phyloP scores from a whole-genome alignment of 1,140 invertebrate species.

The Sitobion miscanthi region DNA sequence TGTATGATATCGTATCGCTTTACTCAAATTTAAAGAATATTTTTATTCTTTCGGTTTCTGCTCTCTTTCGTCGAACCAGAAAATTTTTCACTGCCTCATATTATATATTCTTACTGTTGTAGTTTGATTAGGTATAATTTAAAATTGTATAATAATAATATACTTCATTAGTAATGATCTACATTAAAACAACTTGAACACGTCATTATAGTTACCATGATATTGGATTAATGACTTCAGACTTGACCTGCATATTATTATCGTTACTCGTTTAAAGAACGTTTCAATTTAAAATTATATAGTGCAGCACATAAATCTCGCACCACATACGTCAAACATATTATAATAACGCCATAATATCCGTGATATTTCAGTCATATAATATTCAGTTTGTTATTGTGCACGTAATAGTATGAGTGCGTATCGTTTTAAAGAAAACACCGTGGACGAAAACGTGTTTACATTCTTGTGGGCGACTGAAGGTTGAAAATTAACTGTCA shows the following conservation, averaged over 20 bases:
- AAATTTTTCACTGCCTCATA: too few species aligned
- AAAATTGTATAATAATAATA: not conserved
- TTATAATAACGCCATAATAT: not conserved
- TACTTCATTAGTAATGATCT: not conserved
- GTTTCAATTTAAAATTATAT: not conserved
- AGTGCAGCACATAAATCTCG: not conserved
- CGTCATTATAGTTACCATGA: not conserved
- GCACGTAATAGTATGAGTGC: not conserved
- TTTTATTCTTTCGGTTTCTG: not conserved
- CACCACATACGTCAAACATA: too few species aligned
- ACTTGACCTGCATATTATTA: too few species aligned
- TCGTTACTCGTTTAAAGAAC: not conserved
- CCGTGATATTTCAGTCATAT: not conserved
- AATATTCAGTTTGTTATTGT: not conserved
- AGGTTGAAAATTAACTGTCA: slow-evolving; percentile 20
- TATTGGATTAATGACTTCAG: not conserved
- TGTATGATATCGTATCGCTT: too few species aligned
- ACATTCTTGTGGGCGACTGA: not conserved
- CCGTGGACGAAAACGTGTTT: not conserved
- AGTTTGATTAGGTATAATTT: not conserved
- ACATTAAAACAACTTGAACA: not conserved
- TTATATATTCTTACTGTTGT: too few species aligned
- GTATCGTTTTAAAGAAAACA: slow-evolving; percentile 1
- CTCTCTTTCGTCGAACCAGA: too few species aligned
- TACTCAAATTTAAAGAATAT: not conserved